phyloP scores from a whole-genome alignment of 1,140 invertebrate genomes.

The Oreohelix idahoensis region DNA sequence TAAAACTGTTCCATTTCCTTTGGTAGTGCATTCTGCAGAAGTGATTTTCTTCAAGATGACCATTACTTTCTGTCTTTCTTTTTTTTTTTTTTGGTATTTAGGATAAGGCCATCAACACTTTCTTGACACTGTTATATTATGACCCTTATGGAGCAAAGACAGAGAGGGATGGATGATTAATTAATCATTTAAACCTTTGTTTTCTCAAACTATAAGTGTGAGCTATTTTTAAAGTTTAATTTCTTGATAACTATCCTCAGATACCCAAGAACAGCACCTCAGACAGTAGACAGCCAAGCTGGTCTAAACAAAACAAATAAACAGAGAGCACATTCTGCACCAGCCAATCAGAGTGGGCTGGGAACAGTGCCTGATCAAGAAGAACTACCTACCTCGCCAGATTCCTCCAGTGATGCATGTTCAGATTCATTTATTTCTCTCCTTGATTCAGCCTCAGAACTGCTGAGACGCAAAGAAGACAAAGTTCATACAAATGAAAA shows the following conservation, averaged over 20 bases:
- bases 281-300: slow-evolving; percentile 49
- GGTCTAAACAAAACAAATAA: slow-evolving; percentile 48
- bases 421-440: slow-evolving; percentile 57
- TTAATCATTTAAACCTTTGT: too few relatives aligned
- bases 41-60: too few relatives aligned
- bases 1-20: too few relatives aligned
- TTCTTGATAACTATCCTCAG: not conserved
- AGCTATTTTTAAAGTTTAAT: too few relatives aligned
- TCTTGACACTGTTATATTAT: too few relatives aligned
- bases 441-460: slow-evolving; percentile 63
- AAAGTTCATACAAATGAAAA: slow-evolving; percentile 24
- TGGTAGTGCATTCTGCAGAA: too few relatives aligned
- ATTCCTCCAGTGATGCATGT: slow-evolving; percentile 55
- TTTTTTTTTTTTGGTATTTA: too few relatives aligned
- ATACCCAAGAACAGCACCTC: slow-evolving; percentile 45
- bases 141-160: too few relatives aligned
- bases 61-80: too few relatives aligned
- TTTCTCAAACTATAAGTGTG: too few relatives aligned
- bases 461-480: slow-evolving; percentile 44
- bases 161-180: too few relatives aligned
- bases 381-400: slow-evolving; percentile 51
- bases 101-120: too few relatives aligned
- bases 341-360: slow-evolving; percentile 46
- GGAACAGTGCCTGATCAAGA: not conserved
- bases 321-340: slow-evolving; percentile 55